Percentiles rank a stretch among this genome's conserved stretches.
These are phyloP conservation scores for Penaeus vannamei DNA, from an alignment of 1,140 invertebrate species.

Conservation along the genomic window DNA sequence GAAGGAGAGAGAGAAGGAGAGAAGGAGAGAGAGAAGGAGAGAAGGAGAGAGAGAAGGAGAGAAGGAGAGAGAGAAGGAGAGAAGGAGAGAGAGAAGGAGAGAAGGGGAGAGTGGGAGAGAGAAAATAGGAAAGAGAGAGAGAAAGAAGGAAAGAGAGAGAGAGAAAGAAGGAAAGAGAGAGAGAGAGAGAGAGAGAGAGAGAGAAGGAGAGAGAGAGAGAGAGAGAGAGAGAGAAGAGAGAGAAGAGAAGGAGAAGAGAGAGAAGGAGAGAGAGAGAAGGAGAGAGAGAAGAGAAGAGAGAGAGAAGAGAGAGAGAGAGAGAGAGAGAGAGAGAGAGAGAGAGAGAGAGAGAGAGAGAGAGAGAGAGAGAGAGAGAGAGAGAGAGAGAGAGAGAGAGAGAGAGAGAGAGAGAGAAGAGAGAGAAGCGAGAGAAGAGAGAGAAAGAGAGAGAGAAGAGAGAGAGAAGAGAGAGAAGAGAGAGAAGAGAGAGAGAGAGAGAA, in stretches of 20 bases:
- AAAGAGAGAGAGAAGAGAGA: too few relatives aligned
- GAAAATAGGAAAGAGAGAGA: not conserved
- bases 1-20: not conserved
- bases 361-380: conserved; percentile 6
- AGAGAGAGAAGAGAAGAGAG: not conserved
- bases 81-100: too few relatives aligned
- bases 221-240: not conserved
- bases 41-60: not conserved
- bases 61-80: not conserved
- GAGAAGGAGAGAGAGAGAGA: too few relatives aligned
- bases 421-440: not conserved
- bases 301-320: too few relatives aligned
- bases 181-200: not conserved
- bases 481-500: too few relatives aligned
- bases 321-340: not conserved
- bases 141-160: not conserved
- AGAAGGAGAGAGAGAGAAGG: not conserved
- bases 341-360: not conserved
- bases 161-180: not conserved
- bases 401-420: not conserved
- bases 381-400: not conserved
- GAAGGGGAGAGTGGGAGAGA: too few relatives aligned
- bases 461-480: too few relatives aligned
- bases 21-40: too few relatives aligned
- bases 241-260: not conserved